Evolutionary conservation across 2,797 vertebrate genomes (phyloP), one percentile per base, ranked within the genome.

Genomic region (Tolypeutes matacus): DNA sequence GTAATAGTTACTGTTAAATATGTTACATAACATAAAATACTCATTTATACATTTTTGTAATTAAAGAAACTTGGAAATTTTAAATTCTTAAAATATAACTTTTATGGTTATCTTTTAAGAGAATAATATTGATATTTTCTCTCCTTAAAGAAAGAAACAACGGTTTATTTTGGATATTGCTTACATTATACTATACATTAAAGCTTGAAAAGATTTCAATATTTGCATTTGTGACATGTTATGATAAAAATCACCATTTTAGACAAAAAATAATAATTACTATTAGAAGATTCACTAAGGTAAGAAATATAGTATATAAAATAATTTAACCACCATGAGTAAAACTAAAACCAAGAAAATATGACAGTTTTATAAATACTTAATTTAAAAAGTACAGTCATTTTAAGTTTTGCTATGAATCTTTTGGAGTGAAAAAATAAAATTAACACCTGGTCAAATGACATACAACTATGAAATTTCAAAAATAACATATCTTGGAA

Each of bases 121-220:
- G 60, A 62, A 86, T 69, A 7, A 89, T 46, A 93, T 21, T 64
- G 83, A 53, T 64, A 49, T 29, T 76, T 84, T 85, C 10, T 93
- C 31, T 97, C 94, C 58, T 78, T 64, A 56, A 86, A 67, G 96
- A 84, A 0, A 70, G 89, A 73, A 89, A 39, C 21, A 89, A 85
- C 67, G 84, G 95, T 11, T 27, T 13, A 88, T 72, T 91, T 92
- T n/a, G 78, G 36, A 82, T 85, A 95, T 80, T 97, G 95, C 84
- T 97, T 15, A 89, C 96, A 62, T 69, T 82, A 18, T 58, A 94
- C 42, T 83, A 94, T 65, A 73, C 56, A 97, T 95, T 94, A 97
- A 97, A 96, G 94, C 91, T 75, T 97, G 65, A 97, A 96, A 94
- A 91, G 77, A 96, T 39, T 78, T 64, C 97, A 81, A 77, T 91